A percentile compares a stretch with the other conserved stretches of the same genome.
Evolutionary conservation across 2,797 vertebrate genomes (phyloP).

Genomic region (Betta splendens): DNA sequence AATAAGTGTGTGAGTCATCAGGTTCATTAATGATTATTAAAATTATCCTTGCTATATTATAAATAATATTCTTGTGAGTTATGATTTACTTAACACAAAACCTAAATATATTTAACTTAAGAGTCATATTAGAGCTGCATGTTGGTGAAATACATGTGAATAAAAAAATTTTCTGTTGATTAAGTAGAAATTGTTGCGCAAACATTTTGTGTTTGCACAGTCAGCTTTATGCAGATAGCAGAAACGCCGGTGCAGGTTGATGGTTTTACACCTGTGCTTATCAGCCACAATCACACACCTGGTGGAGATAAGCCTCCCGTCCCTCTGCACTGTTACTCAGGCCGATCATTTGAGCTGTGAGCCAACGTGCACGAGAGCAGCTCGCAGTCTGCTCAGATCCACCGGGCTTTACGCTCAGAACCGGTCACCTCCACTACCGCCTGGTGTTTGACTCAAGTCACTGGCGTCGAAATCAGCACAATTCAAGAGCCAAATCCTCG

Average conservation of each 20-base stretch:
- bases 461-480: slow-evolving; percentile 30
- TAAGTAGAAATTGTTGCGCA: too few relatives aligned
- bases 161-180: too few relatives aligned
- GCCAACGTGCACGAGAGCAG: slow-evolving; percentile 26
- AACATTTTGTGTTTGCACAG: too few relatives aligned
- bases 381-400: slow-evolving; percentile 17
- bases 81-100: too few relatives aligned
- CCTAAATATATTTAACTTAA: too few relatives aligned
- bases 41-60: too few relatives aligned
- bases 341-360: slow-evolving; percentile 41
- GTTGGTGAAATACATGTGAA: too few relatives aligned
- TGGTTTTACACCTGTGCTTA: slow-evolving; percentile 45
- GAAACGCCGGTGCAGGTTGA: slow-evolving; percentile 44
- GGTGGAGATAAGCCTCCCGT: slow-evolving; percentile 25
- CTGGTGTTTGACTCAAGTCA: slow-evolving; percentile 12
- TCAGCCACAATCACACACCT: slow-evolving; percentile 17
- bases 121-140: too few relatives aligned
- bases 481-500: slow-evolving; percentile 66
- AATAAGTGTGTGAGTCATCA: too few relatives aligned
- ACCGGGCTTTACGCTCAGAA: not conserved
- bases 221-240: not conserved
- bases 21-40: too few relatives aligned
- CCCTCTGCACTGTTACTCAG: slow-evolving; percentile 28
- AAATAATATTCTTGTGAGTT: too few relatives aligned
- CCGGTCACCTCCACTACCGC: not conserved